Conservation (phyloP, 1,140 invertebrate genomes). For the Drosophila leontia region DNA sequence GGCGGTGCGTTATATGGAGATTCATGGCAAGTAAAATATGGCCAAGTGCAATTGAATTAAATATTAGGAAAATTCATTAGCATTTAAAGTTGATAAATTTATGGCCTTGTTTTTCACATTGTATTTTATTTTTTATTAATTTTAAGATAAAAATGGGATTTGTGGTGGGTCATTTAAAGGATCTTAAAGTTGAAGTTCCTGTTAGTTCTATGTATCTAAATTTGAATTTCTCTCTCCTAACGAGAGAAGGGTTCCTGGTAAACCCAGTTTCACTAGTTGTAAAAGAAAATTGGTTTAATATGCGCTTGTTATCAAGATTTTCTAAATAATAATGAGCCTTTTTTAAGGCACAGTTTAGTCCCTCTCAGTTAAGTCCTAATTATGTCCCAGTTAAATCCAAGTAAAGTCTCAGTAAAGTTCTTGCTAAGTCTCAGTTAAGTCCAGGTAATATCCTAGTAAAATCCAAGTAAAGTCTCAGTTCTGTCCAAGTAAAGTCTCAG, state of each 20-base stretch:
- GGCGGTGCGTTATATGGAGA: slow-evolving; percentile 5
- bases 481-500: too few species aligned
- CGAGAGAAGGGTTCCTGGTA: neutral
- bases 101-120: slow-evolving; percentile 1
- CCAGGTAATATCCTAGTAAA: neutral
- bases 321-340: neutral
- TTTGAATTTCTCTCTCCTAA: neutral
- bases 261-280: neutral
- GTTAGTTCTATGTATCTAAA: too few species aligned
- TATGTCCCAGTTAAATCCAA: neutral
- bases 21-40: slow-evolving; percentile 1
- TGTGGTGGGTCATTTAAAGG: neutral
- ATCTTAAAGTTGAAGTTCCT: neutral
- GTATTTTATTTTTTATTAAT: neutral
- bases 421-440: too few species aligned
- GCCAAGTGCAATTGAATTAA: slow-evolving; percentile 2
- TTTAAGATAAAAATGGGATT: too few species aligned
- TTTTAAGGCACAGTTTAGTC: too few species aligned
- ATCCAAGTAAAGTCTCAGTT: too few species aligned
- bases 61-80: slow-evolving; percentile 3
- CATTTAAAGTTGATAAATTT: neutral
- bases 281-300: neutral
- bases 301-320: neutral
- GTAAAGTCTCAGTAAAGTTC: too few species aligned
- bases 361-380: neutral